Evolutionary conservation across 2,797 vertebrate genomes (phyloP), one percentile per base, ranked within the genome.

Genomic region (Chanos chanos): DNA sequence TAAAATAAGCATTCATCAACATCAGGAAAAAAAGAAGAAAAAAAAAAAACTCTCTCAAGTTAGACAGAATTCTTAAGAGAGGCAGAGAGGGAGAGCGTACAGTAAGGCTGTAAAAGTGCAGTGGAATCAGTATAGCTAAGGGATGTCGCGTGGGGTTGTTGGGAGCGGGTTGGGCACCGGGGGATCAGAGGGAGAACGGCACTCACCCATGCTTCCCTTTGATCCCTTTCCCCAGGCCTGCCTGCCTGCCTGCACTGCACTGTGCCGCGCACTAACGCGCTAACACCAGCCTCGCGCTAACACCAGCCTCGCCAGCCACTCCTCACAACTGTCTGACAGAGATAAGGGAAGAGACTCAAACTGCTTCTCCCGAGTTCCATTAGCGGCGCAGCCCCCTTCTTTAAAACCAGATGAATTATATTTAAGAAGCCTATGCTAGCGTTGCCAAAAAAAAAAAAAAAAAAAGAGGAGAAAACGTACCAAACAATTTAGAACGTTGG

Each of bases 271-370:
- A n/a, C 86, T 85, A 43, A 43, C 40, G 40, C 18, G 40, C 40
- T 43, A 43, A 40, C 71, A 81, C 79, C 83, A 83, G 77, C 77
- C n/a, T n/a, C 82, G 79, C 79, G 70, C 94, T 91, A 91, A 94
- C 93, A 88, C 89, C 92, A 89, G 89, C 89, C 90, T 90, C 90
- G 92, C 92, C 91, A 94, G 92, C 92, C 92, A 93, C 93, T 92
- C 93, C 92, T 91, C 91, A 93, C 94, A 93, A 97, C 94, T 99
- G 96, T 95, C 94, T 95, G 92, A 90, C 81, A 85, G 93, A 95
- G 95, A 99, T 97, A 98, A 99, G 94, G 91, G 86, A 86, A 86
- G 87, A 88, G 86, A 85, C 87, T 84, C 83, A 80, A 81, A 80
- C 85, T 80, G n/a, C 79, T 75, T 78, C 75, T 79, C 85, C 76